Evolutionary conservation across 2,113 vertebrate species (phyloP).

Genomic region (Laticauda laticaudata): DNA sequence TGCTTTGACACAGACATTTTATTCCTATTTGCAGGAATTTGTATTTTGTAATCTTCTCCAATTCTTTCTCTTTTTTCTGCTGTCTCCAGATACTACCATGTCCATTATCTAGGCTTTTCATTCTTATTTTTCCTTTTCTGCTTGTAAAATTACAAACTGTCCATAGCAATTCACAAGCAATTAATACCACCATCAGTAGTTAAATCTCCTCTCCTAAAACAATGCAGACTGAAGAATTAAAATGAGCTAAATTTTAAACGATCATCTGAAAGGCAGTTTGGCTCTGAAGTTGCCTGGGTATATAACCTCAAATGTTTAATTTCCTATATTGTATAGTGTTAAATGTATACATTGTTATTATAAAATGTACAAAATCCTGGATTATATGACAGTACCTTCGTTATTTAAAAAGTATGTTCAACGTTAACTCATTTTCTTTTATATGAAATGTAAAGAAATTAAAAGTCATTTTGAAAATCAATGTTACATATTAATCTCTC

Average conservation of each 20-base stretch:
- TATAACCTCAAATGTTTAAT: background rate
- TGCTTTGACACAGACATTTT: background rate
- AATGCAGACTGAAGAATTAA: background rate
- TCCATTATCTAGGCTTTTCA: background rate
- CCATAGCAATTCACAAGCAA: background rate
- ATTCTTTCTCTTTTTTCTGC: background rate
- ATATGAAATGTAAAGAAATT: constrained; percentile 55
- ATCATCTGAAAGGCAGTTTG: background rate
- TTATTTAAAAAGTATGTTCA: constrained; percentile 61
- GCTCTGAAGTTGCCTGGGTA: background rate
- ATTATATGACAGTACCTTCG: constrained; percentile 35
- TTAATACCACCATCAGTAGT: background rate
- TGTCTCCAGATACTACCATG: background rate
- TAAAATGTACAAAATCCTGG: constrained; percentile 1
- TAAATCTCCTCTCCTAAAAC: background rate
- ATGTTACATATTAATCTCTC: constrained; percentile 63
- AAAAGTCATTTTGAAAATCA: constrained; percentile 63
- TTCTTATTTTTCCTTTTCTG: background rate
- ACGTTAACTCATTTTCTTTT: constrained; percentile 55
- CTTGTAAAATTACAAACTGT: background rate
- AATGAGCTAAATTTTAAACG: background rate
- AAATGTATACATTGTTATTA: background rate
- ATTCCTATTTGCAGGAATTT: background rate
- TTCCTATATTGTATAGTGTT: too few species aligned
- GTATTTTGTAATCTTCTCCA: background rate